Evolutionary conservation across 1,140 invertebrate genomes (phyloP).

Genomic region (Leptinotarsa lineolata): DNA sequence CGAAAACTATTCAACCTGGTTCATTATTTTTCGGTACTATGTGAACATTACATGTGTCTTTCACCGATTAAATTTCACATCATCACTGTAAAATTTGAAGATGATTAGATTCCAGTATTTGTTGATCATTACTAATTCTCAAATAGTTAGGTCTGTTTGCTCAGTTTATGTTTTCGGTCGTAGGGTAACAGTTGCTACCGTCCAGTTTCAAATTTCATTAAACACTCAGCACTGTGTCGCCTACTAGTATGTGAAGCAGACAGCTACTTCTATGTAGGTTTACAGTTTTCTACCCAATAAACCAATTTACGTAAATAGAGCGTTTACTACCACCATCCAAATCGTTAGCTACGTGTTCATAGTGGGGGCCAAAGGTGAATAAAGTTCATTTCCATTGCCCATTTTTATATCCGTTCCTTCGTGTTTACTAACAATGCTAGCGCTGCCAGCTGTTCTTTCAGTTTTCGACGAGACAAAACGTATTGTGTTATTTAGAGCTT

Average conservation of each 20-base stretch:
- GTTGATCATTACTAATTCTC: too few relatives aligned
- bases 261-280: background rate
- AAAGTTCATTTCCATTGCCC: background rate
- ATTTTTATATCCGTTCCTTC: background rate
- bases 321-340: background rate
- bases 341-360: background rate
- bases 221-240: background rate
- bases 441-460: background rate
- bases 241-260: background rate
- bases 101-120: too few relatives aligned
- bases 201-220: background rate
- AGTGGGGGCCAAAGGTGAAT: background rate
- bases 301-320: background rate
- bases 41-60: too few relatives aligned
- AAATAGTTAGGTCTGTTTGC: too few relatives aligned
- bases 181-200: background rate
- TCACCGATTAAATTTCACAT: too few relatives aligned
- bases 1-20: too few relatives aligned
- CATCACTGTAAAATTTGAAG: too few relatives aligned
- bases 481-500: slow-evolving; percentile 9
- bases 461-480: slow-evolving; percentile 14
- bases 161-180: too few relatives aligned
- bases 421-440: slow-evolving; percentile 1
- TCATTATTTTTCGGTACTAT: too few relatives aligned
- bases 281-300: background rate